These are phyloP conservation scores for Leucopsar rothschildi DNA, from an alignment of 2,113 vertebrate species.

Conservation along the genomic window DNA sequence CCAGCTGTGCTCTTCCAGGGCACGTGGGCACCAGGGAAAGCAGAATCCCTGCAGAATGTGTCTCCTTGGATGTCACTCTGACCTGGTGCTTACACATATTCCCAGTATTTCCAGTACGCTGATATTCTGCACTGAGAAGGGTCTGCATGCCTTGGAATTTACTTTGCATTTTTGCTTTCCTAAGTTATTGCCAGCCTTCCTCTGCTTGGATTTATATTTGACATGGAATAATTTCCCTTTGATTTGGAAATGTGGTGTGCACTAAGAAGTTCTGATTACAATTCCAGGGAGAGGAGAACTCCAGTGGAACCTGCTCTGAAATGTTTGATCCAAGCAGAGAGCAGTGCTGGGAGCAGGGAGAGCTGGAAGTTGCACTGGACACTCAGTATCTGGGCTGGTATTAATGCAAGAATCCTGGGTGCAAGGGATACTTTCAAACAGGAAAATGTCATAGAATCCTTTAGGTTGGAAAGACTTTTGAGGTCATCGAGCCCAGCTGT, in stretches of 20 bases:
- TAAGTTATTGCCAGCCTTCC: not conserved
- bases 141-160: not conserved
- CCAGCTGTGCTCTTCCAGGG: not conserved
- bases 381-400: not conserved
- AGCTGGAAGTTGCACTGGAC: not conserved
- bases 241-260: not conserved
- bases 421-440: not conserved
- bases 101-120: not conserved
- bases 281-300: not conserved
- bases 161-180: not conserved
- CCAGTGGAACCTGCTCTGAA: not conserved
- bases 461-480: not conserved
- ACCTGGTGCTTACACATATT: not conserved
- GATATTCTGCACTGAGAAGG: not conserved
- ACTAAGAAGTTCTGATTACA: not conserved
- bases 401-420: not conserved
- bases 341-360: not conserved
- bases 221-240: not conserved
- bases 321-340: not conserved
- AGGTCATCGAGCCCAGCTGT: fast-evolving
- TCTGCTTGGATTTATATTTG: not conserved
- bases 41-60: not conserved
- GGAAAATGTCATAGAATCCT: not conserved
- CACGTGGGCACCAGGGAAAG: not conserved
- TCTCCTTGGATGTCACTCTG: not conserved